Percentiles rank a stretch among this genome's conserved stretches.
These are phyloP conservation scores for Cynopterus brachyotis DNA, from an alignment of 2,113 vertebrate genomes.

Conservation along the genomic window DNA sequence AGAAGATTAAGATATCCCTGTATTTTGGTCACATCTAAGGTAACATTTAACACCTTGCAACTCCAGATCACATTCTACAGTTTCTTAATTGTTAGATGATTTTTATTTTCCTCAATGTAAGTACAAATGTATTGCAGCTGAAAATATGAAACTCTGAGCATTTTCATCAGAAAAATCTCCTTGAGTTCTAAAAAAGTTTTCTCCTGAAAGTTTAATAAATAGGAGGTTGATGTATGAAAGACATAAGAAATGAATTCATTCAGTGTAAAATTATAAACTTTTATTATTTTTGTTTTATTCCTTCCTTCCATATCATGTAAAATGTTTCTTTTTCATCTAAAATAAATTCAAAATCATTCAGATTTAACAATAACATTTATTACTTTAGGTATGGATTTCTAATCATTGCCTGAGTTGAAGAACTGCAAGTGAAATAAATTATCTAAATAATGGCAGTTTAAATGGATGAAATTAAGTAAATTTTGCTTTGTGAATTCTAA, in stretches of 20 bases:
- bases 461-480: neutral
- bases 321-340: neutral
- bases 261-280: neutral
- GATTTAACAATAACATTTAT: neutral
- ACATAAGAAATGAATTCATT: neutral
- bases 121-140: slow-evolving; percentile 3
- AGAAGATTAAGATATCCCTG: neutral
- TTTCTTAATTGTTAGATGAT: neutral
- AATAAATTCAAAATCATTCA: neutral
- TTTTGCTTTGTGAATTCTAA: neutral
- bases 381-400: neutral
- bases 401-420: neutral
- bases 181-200: neutral
- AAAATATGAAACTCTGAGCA: slow-evolving; percentile 8
- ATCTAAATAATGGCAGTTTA: neutral
- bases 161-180: neutral
- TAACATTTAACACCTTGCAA: neutral
- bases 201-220: neutral
- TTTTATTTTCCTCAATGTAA: slow-evolving; percentile 30
- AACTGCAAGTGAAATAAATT: neutral
- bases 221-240: neutral
- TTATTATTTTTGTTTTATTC: neutral
- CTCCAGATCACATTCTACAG: neutral
- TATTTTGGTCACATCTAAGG: neutral
- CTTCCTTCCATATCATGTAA: neutral